A percentile compares a stretch with the other conserved stretches of the same genome.
Conservation (phyloP, 2,113 vertebrate species). For the Hepsetus odoe region DNA sequence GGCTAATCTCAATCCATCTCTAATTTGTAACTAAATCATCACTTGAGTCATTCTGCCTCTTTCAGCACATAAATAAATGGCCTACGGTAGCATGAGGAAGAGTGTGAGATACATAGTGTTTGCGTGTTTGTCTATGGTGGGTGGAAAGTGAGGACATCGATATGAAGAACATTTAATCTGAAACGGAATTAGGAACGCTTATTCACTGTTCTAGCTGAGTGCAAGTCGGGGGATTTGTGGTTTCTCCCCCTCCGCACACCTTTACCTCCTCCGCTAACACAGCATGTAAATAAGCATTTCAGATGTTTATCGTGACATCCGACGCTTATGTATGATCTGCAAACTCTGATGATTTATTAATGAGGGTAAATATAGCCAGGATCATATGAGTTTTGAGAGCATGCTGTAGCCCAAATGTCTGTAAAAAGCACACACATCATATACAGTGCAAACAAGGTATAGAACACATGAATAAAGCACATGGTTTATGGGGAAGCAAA, state of each 20-base stretch:
- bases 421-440: neutral
- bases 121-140: constrained; percentile 5
- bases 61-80: constrained; percentile 30
- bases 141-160: constrained; percentile 1
- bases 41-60: constrained; percentile 40
- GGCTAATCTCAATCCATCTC: constrained; percentile 50
- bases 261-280: neutral
- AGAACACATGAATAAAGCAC: constrained; percentile 21
- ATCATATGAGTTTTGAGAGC: neutral
- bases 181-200: constrained; percentile 49
- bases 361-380: constrained; percentile 69
- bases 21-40: constrained; percentile 53
- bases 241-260: constrained; percentile 22
- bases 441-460: constrained; percentile 21
- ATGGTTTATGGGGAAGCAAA: neutral
- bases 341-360: constrained; percentile 75
- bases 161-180: constrained; percentile 24
- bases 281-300: constrained; percentile 57
- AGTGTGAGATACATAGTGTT: neutral
- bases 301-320: constrained; percentile 66
- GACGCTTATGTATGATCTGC: constrained; percentile 66
- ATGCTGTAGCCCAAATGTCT: neutral
- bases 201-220: constrained; percentile 29
- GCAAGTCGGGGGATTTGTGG: constrained; percentile 38
- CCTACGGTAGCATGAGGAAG: neutral